Conservation (phyloP, 2,797 vertebrate genomes). For the Gastrophryne carolinensis region DNA sequence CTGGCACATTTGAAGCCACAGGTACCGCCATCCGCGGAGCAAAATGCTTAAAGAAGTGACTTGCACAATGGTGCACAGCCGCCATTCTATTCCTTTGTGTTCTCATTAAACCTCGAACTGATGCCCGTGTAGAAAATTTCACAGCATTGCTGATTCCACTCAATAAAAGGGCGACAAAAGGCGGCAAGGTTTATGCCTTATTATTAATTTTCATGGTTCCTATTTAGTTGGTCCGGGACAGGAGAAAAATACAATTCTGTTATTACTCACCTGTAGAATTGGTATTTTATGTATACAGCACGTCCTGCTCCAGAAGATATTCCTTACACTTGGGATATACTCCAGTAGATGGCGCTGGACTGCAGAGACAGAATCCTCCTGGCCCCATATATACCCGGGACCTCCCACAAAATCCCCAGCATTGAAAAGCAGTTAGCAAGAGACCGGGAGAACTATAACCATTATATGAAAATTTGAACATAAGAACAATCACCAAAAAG, state of each 20-base stretch:
- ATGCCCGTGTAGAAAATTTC: background rate
- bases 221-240: background rate
- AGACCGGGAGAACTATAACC: too few relatives aligned
- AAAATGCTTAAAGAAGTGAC: background rate
- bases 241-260: background rate
- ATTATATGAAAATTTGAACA: too few relatives aligned
- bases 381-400: too few relatives aligned
- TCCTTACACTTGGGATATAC: too few relatives aligned
- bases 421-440: too few relatives aligned
- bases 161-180: background rate
- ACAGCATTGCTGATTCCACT: background rate
- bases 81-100: background rate
- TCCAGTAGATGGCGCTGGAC: too few relatives aligned
- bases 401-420: too few relatives aligned
- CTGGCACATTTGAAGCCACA: background rate
- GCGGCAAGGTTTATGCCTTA: background rate
- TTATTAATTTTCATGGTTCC: background rate
- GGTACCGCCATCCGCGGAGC: background rate
- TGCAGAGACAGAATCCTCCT: too few relatives aligned
- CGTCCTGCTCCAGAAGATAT: too few relatives aligned
- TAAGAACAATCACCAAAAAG: too few relatives aligned
- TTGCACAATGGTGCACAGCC: background rate
- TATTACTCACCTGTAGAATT: too few relatives aligned
- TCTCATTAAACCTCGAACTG: background rate
- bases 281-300: too few relatives aligned